phyloP scores from a whole-genome alignment of 1,140 invertebrate species.

The Plectus sambesii region DNA sequence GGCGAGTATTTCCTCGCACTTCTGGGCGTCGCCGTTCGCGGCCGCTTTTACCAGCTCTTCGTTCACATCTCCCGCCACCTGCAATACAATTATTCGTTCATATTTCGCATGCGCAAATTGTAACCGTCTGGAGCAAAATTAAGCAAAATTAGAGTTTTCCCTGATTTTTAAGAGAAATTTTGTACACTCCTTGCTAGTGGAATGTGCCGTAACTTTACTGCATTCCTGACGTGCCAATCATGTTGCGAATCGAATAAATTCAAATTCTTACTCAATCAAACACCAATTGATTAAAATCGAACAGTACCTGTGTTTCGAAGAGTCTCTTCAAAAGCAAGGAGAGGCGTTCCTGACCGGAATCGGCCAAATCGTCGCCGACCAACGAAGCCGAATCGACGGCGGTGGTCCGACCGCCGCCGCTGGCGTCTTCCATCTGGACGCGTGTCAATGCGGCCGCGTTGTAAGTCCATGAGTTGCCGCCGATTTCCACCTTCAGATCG shows the following conservation, averaged over 20 bases:
- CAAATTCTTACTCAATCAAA: no score
- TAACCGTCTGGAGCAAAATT: conserved; percentile 70
- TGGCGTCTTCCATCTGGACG: conserved; percentile 54
- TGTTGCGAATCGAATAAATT: no score
- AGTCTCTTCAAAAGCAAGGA: neutral
- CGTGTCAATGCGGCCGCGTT: conserved; percentile 88
- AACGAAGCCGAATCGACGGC: no score
- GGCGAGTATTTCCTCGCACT: conserved; percentile 63
- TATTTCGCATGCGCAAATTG: conserved; percentile 87
- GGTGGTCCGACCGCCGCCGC: no score
- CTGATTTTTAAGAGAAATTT: no score
- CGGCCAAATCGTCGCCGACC: conserved; percentile 18
- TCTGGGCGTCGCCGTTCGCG: conserved; percentile 78
- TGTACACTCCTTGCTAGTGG: no score
- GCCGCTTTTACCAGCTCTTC: conserved; percentile 95
- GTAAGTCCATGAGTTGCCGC: conserved; percentile 93
- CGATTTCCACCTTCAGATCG: conserved; percentile 92
- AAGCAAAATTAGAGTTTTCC: conserved; percentile 6
- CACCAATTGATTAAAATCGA: no score
- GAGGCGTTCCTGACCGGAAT: conserved; percentile 8
- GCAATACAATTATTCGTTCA: no score
- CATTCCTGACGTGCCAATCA: no score
- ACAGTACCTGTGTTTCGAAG: conserved; percentile 43
- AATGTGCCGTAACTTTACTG: no score
- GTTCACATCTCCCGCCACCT: conserved; percentile 83